Evolutionary conservation across 2,113 vertebrate genomes (phyloP).

Genomic region (Sclerurus mexicanus): DNA sequence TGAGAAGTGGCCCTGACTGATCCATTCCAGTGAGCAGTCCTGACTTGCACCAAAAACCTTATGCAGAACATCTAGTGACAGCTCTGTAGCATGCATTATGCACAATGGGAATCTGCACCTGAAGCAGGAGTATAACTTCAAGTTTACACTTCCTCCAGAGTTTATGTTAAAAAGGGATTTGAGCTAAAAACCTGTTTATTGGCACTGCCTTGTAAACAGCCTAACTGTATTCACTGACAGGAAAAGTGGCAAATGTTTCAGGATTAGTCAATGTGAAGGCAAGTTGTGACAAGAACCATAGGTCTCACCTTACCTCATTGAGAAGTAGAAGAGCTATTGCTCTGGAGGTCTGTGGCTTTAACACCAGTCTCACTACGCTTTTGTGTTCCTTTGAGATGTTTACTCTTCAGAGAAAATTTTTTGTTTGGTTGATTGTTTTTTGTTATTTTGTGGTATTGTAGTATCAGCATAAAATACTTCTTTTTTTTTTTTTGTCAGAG

Average conservation of each 20-base stretch:
- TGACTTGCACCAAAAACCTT: neutral
- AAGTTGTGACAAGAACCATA: neutral
- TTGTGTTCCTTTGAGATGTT: neutral
- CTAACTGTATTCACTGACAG: neutral
- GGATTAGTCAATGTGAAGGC: neutral
- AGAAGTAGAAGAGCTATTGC: neutral
- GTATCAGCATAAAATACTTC: neutral
- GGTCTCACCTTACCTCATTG: neutral
- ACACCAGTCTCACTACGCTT: neutral
- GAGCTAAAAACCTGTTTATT: neutral
- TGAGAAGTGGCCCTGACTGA: accelerated
- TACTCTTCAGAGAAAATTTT: neutral
- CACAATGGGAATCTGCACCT: too few species aligned
- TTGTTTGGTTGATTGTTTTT: neutral
- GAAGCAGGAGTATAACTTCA: neutral
- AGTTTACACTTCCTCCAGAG: neutral
- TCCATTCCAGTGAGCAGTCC: neutral
- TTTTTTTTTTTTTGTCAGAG: neutral
- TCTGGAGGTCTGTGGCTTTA: neutral
- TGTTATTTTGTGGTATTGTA: neutral
- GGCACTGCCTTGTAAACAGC: neutral
- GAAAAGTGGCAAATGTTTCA: neutral
- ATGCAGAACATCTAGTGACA: neutral
- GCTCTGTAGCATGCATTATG: neutral
- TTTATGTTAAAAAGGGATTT: neutral